These are phyloP conservation scores for Archaeoteleia sp. DNA, from an alignment of 2,888 invertebrate species.

Conservation along the genomic window DNA sequence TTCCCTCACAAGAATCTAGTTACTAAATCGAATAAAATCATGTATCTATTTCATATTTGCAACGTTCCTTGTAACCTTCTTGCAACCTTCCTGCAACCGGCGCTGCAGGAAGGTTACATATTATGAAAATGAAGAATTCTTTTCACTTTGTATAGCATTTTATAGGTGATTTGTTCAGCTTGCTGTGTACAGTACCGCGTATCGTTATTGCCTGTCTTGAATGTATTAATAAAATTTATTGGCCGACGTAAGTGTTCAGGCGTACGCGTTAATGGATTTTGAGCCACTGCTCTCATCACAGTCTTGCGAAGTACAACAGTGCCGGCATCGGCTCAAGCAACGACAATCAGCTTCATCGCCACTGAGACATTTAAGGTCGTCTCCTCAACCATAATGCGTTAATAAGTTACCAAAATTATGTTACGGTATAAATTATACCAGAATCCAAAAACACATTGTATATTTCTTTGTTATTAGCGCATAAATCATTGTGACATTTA, in stretches of 20 bases:
- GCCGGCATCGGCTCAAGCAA: constrained; percentile 16
- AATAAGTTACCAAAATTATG: constrained; percentile 46
- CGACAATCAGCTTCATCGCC: constrained; percentile 53
- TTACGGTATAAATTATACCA: constrained; percentile 36
- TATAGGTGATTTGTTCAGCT: constrained; percentile 58
- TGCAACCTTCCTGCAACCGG: not conserved
- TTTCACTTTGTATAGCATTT: constrained; percentile 50
- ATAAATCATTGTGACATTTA: constrained; percentile 4
- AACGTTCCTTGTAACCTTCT: not conserved
- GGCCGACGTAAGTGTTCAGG: constrained; percentile 62
- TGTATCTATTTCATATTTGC: not conserved
- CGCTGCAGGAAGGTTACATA: not conserved
- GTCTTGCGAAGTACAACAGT: constrained; percentile 19
- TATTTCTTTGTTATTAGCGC: not conserved
- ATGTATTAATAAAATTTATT: constrained; percentile 73
- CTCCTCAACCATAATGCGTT: constrained; percentile 45
- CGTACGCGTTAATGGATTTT: constrained; percentile 70
- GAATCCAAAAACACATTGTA: constrained; percentile 4
- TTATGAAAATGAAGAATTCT: constrained; percentile 11
- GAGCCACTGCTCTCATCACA: constrained; percentile 55
- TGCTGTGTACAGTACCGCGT: constrained; percentile 58
- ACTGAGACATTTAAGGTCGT: constrained; percentile 15
- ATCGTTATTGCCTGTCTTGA: constrained; percentile 68
- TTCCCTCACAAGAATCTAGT: no score
- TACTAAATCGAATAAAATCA: no score